Percentiles rank a stretch among this genome's conserved stretches.
Conservation (phyloP, 2,888 invertebrate species). For the Melipona bicolor region DNA sequence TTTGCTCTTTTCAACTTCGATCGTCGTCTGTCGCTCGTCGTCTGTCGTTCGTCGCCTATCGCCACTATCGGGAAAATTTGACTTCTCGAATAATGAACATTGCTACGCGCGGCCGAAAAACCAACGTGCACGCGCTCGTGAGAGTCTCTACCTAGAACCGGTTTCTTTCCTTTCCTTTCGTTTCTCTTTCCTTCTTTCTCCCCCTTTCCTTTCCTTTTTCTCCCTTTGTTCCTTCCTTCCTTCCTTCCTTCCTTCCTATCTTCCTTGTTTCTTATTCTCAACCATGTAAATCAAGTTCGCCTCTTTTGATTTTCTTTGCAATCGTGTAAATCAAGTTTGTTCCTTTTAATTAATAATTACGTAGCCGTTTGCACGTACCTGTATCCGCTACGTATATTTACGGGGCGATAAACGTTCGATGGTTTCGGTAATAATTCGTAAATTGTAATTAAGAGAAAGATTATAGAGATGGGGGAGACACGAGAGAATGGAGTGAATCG, state of each 20-base stretch:
- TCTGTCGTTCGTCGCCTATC: too few relatives aligned
- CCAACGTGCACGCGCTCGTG: background rate
- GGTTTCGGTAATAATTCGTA: background rate
- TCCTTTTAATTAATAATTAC: too few relatives aligned
- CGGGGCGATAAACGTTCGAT: background rate
- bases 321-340: too few relatives aligned
- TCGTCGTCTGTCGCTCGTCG: too few relatives aligned
- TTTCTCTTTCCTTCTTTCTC: background rate
- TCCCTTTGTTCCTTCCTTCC: background rate
- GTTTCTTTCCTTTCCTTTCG: conserved; percentile 3
- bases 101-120: background rate
- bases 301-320: background rate
- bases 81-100: background rate
- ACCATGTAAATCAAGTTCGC: background rate
- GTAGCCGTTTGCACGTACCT: too few relatives aligned
- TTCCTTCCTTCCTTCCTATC: background rate
- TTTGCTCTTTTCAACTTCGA: too few relatives aligned
- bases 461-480: accelerated
- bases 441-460: background rate
- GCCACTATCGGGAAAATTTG: background rate
- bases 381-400: background rate
- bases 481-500: background rate
- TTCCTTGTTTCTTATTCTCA: background rate
- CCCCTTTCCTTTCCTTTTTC: background rate
- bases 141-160: conserved; percentile 20